Base-by-base conservation (phyloP, 2,113 vertebrate species). In the Hemibates koningsi region DNA sequence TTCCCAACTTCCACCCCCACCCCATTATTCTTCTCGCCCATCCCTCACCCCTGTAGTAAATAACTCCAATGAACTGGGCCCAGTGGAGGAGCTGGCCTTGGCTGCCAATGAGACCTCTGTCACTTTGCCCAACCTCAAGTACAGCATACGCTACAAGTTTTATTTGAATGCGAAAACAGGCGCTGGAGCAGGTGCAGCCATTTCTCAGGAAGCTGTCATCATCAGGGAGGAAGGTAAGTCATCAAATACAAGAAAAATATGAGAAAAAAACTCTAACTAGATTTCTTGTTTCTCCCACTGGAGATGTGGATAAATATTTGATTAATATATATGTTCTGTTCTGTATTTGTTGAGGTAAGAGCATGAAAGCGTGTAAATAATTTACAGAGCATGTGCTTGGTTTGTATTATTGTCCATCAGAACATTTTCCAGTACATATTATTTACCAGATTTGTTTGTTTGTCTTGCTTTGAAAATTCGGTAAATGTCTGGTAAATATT, bases 101-200 rank as follows among this genome's bases (percentile, higher is more conserved):
- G 96, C 96, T 54, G 96, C 98, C 94, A 99, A 99, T 32, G 97
- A 98, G 95, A 98, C 98, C 91, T 97, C 95, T 85, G 93, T 98
- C 96, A 98, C 97, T 93, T 93, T 99, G 96, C 96, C 94, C 92
- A 96, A 97, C 93, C 97, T 99, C 95, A 98, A 98, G 96, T 97
- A 98, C 95, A 98, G 97, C 94, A 99, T 98, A 29, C 97, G 97
- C 90, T 99, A 99, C 96, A 99, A 98, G 96, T 99, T 99, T 95
- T 98, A 98, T 94, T 97, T 99, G 93, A 97, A 95, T 3, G 99
- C 99, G 50, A 97, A 97, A 95, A 99, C 98, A 71, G 91, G 90
- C 50, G 96, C 93, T 86, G 98, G 99, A 95, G 88, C 96, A 11
- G 98, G 99, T 91, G 97, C 92, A 73, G 96, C 96, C 87, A 94